Evolutionary conservation across 2,113 vertebrate species (phyloP).

Genomic region (Cepphus grylle): DNA sequence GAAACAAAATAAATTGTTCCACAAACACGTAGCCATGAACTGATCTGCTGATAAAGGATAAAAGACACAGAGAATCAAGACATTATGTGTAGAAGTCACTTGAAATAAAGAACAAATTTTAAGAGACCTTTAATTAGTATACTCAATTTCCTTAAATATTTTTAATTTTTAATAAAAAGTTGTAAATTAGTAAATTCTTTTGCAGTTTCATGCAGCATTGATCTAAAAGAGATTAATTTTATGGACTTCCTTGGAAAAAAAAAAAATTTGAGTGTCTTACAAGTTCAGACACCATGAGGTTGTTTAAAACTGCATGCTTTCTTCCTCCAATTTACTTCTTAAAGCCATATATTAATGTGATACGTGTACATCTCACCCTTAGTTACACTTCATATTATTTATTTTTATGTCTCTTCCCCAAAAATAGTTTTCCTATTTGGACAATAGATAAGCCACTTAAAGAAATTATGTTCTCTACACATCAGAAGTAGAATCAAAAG

Average conservation of each 20-base stretch:
- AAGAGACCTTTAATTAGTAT: neutral
- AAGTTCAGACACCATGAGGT: neutral
- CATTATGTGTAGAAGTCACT: neutral
- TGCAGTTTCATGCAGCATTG: neutral
- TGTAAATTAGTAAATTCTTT: neutral
- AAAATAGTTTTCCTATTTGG: neutral
- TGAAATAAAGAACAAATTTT: neutral
- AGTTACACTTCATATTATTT: neutral
- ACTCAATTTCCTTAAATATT: neutral
- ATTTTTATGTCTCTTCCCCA: neutral
- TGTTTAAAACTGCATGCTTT: neutral
- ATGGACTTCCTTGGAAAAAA: neutral
- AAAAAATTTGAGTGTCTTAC: neutral
- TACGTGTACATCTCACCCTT: neutral
- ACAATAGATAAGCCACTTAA: neutral
- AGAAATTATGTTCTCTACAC: neutral
- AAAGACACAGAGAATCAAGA: neutral
- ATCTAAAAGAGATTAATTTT: neutral
- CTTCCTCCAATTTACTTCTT: neutral
- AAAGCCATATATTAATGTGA: neutral
- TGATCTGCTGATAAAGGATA: neutral
- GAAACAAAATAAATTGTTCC: fast-evolving
- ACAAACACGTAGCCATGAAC: neutral
- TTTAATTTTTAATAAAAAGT: neutral
- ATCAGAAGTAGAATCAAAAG: constrained; percentile 29